A percentile compares a stretch with the other conserved stretches of the same genome.
Evolutionary conservation across 1,140 invertebrate species (phyloP).

Genomic region (Helicoverpa armigera): DNA sequence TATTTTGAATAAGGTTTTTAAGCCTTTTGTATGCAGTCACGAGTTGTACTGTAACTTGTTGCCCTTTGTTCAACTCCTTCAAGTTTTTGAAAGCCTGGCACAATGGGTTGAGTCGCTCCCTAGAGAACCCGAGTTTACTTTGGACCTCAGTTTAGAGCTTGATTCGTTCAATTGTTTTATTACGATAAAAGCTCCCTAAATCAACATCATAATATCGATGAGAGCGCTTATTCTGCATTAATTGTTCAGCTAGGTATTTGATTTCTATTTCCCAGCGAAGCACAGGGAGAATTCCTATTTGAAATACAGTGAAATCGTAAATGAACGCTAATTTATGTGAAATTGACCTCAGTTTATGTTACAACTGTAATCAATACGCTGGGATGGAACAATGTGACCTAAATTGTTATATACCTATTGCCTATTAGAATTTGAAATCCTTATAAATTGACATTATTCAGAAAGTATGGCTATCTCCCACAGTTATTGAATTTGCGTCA

Average conservation of each 20-base stretch:
- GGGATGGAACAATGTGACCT: no score
- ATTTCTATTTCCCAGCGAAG: not conserved
- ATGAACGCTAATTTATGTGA: no score
- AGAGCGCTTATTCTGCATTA: not conserved
- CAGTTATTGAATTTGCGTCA: conserved; percentile 71
- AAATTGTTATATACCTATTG: no score
- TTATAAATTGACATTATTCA: conserved; percentile 57
- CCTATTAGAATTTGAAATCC: no score
- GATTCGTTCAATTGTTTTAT: conserved; percentile 20
- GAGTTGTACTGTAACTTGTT: conserved; percentile 16
- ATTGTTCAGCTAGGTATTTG: not conserved
- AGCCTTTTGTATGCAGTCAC: conserved; percentile 42
- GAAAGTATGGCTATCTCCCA: conserved; percentile 66
- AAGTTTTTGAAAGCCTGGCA: conserved; percentile 54
- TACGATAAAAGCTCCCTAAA: conserved; percentile 11
- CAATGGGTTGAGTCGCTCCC: conserved; percentile 52
- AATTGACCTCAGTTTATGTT: no score
- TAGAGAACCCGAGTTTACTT: conserved; percentile 22
- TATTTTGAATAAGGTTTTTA: conserved; percentile 44
- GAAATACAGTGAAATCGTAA: not conserved
- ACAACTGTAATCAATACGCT: no score
- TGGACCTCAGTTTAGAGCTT: conserved; percentile 25
- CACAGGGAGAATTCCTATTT: not conserved
- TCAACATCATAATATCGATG: not conserved
- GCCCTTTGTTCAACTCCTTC: conserved; percentile 57